These are phyloP conservation scores for Siderastrea radians DNA, from an alignment of 92 coral and sea anemone genomes.

Conservation along the genomic window DNA sequence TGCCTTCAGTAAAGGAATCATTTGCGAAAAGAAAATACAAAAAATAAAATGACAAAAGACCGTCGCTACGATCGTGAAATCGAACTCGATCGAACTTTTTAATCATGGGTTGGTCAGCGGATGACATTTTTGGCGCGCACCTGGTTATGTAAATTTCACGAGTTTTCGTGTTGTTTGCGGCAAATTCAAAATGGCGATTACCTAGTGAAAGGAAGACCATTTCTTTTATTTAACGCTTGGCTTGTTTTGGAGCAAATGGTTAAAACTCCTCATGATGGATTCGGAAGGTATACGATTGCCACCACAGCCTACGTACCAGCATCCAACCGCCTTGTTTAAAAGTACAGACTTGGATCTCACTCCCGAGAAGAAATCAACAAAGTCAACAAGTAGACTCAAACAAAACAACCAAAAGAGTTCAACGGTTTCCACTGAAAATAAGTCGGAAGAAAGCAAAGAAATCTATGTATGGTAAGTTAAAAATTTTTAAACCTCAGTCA, in stretches of 20 bases:
- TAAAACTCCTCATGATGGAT: conserved; percentile 29
- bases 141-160: neutral
- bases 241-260: neutral
- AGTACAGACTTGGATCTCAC: conserved; percentile 84
- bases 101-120: conserved; percentile 33
- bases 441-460: neutral
- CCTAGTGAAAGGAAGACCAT: neutral
- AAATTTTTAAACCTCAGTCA: no score
- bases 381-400: conserved; percentile 27
- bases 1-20: no score
- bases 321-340: conserved; percentile 50
- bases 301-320: conserved; percentile 73
- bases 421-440: conserved; percentile 1
- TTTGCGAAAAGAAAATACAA: no score
- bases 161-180: neutral
- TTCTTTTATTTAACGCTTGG: neutral
- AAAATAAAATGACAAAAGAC: no score
- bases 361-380: conserved; percentile 77
- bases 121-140: neutral
- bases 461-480: conserved; percentile 22
- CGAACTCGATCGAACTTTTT: neutral
- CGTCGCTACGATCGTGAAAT: neutral
- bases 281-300: conserved; percentile 71
- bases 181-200: conserved; percentile 51
- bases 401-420: neutral